Evolutionary conservation across 2,888 invertebrate genomes (phyloP), one percentile per base, ranked within the genome.

Genomic region (Ditylenchus weischeri): DNA sequence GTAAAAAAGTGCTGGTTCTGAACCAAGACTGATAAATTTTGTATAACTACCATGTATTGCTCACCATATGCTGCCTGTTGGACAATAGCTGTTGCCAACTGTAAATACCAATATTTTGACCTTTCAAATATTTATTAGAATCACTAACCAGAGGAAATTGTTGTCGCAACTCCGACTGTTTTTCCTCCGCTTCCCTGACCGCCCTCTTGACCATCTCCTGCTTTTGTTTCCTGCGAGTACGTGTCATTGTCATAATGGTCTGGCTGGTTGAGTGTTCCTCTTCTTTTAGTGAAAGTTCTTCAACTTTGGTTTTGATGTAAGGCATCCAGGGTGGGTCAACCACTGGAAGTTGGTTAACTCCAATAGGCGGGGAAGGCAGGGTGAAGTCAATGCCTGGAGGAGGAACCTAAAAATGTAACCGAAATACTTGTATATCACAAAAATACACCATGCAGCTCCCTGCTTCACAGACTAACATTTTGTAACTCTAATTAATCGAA

Each of bases 361-460:
- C 98, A 75, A 99, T 95, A 84, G 96, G 94, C 0, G 98, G 98
- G 0, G 96, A 98, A 0, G 98, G 98, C 62, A 98, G 86, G 0
- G 98, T 98, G 83, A 99, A 99, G 84, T 99, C 98, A 70, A 99
- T 98, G 23, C 93, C 93, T 0, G 98, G 98, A 0, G 98, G 98
- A 0, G 96, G 95, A 1, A 98, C 67, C 69, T 68, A 21, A 13
- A 29, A 29, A 5, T 29, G 29, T 5, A 29, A 29, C 3, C 29
- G 29, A 29, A 29, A 29, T 29, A 29, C 29, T 29, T 4, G 5
- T 29, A 29, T 5, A 29, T 29, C 29, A 4, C 29, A 29, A 5
- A 29, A 29, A 29, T 29, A 29, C 29, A 29, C 29, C 3, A 29
- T 29, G 29, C 29, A 29, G 29, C 5, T 29, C 29, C 29, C 29